These are phyloP conservation scores for Harmothoe impar DNA, from an alignment of 2,888 invertebrate species.

Conservation along the genomic window DNA sequence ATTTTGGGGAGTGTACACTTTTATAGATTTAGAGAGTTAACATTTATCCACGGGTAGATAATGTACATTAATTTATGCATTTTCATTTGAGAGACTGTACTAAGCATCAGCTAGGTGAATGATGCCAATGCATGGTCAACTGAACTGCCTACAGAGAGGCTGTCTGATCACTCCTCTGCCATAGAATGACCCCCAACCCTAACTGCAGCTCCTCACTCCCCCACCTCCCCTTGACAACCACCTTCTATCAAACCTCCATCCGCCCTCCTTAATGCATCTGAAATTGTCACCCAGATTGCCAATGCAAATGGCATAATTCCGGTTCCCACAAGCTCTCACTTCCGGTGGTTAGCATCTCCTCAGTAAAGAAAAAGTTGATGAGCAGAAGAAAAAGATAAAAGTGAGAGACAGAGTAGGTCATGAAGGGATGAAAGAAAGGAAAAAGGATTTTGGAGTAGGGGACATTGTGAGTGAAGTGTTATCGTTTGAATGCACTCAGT, in stretches of 20 bases:
- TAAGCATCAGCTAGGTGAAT: too few relatives aligned
- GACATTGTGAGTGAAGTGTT: neutral
- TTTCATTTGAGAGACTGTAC: too few relatives aligned
- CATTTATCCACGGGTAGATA: too few relatives aligned
- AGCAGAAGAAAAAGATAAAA: neutral
- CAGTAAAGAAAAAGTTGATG: neutral
- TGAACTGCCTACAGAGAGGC: too few relatives aligned
- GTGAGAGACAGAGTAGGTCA: neutral
- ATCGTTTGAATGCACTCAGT: neutral
- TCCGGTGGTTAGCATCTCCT: neutral
- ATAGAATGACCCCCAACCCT: too few relatives aligned
- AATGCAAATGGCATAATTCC: constrained; percentile 1
- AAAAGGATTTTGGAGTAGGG: neutral
- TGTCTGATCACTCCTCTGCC: too few relatives aligned
- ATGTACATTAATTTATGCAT: too few relatives aligned
- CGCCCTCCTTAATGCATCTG: neutral
- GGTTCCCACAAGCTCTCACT: constrained; percentile 17
- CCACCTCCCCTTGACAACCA: constrained; percentile 1
- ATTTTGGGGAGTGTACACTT: too few relatives aligned
- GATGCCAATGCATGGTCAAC: too few relatives aligned
- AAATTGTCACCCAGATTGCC: constrained; percentile 27
- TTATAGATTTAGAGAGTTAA: too few relatives aligned
- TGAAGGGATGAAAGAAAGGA: neutral
- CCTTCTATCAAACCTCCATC: neutral
- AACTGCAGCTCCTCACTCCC: too few relatives aligned